Evolutionary conservation across 2,888 invertebrate species (phyloP), one percentile per base, ranked within the genome.

Genomic region (Polydrusus cervinus): DNA sequence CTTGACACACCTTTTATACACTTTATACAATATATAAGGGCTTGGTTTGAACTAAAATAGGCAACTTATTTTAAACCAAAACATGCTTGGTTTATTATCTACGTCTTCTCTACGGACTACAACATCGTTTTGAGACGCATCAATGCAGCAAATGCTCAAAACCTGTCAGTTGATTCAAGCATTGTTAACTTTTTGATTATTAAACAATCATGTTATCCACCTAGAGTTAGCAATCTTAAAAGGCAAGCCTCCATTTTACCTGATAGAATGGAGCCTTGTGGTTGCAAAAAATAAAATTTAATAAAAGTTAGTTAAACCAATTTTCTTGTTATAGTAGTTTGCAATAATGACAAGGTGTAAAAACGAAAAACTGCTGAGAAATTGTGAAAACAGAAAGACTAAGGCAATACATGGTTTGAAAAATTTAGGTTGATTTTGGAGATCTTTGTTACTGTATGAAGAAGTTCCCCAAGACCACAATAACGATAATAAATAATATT

Each of bases 241-340:
- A 86, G 83, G 87, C 89, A 90, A 90, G 90, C 89, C 90, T 90
- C 91, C 91, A 89, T 90, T 92, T 93, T 93, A 93, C 93, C 93
- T 93, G 93, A 93, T 90, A 93, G 91, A 91, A 93, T 93, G 91
- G 93, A 93, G 93, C 93, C 93, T 93, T 93, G 91, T 90, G 64
- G 73, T 91, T 90, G 91, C 90, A 92, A 90, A 90, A 91, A 90
- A 90, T 88, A 90, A 89, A 89, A 82, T 81, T 79, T 69, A 57
- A 53, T 60, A 79, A 80, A 77, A 69, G 74, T 82, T 82, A 80
- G 81, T 80, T 68, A 78, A 65, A 66, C 64, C 34, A 13, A 18
- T 51, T 40, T 55, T 72, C 55, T 14, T 47, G 47, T 14, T 47
- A 16, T n/a, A 45, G 6, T 45, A 25, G 25, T 45, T 13, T 45